Percentiles rank a stretch among this genome's conserved stretches.
Conservation (phyloP, 2,113 vertebrate genomes). For the Saguinus imperator region DNA sequence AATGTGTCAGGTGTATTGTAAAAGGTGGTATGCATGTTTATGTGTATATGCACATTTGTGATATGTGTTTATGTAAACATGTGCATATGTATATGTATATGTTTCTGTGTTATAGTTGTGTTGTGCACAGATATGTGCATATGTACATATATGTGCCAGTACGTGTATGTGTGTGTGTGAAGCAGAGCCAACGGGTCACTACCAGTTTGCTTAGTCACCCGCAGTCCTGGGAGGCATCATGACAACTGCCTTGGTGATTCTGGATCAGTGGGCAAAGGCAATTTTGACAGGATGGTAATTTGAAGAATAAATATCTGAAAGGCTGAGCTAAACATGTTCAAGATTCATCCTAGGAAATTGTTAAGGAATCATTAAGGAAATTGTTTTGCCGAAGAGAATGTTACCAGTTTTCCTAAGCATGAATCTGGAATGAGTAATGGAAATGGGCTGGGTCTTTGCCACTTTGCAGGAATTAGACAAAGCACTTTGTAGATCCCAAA, state of each 20-base stretch:
- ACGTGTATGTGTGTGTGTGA: not conserved
- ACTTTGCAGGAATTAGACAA: constrained; percentile 42
- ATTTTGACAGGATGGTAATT: constrained; percentile 35
- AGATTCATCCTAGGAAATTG: not conserved
- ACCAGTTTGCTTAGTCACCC: not conserved
- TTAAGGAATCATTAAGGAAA: not conserved
- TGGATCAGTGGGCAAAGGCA: not conserved
- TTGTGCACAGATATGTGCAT: not conserved
- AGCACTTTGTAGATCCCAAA: not conserved
- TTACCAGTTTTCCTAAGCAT: not conserved
- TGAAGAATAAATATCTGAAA: constrained; percentile 30
- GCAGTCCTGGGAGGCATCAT: constrained; percentile 1
- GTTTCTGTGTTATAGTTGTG: not conserved
- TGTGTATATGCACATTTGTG: not conserved
- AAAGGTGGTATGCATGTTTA: not conserved
- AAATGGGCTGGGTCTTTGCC: not conserved
- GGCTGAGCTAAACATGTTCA: not conserved
- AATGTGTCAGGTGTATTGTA: not conserved
- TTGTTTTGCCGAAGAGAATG: constrained; percentile 43
- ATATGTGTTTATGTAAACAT: not conserved
- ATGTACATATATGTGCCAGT: not conserved
- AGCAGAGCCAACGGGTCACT: not conserved
- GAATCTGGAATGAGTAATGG: not conserved
- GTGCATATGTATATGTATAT: not conserved
- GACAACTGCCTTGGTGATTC: not conserved